phyloP scores from a whole-genome alignment of 2,888 invertebrate genomes.

The Diadromus collaris region DNA sequence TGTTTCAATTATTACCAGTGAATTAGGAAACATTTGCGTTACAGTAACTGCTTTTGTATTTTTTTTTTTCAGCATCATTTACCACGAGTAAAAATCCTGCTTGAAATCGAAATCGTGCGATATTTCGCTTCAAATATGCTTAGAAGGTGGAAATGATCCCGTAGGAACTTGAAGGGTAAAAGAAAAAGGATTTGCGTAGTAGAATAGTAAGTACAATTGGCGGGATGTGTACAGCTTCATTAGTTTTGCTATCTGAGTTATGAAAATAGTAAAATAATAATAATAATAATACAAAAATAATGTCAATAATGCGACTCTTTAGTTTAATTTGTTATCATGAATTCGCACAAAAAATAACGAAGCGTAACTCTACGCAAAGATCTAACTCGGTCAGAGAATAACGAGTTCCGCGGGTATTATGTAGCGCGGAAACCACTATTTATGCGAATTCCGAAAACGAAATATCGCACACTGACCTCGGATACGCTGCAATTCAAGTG shows the following conservation, averaged over 20 bases:
- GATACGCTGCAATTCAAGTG: background rate
- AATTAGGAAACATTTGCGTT: background rate
- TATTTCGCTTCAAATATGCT: no score
- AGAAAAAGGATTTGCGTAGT: no score
- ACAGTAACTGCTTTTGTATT: no score
- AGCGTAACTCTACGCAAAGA: background rate
- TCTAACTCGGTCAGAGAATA: background rate
- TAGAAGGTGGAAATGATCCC: no score
- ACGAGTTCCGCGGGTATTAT: background rate
- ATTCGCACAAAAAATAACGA: background rate
- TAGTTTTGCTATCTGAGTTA: no score
- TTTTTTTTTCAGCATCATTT: background rate
- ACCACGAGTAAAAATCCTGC: background rate
- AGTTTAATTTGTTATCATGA: background rate
- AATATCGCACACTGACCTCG: slow-evolving; percentile 21
- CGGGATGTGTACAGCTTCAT: no score
- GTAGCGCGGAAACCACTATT: slow-evolving; percentile 4
- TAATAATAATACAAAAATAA: background rate
- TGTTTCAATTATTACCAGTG: background rate
- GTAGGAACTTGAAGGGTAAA: no score
- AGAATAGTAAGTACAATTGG: no score
- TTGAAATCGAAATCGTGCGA: no score
- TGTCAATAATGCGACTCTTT: background rate
- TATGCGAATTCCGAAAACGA: background rate
- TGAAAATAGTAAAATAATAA: no score